A percentile compares a stretch with the other conserved stretches of the same genome.
Evolutionary conservation across 53 echinoderm and acorn worm species (phyloP).

Genomic region (Holothuria leucospilota): DNA sequence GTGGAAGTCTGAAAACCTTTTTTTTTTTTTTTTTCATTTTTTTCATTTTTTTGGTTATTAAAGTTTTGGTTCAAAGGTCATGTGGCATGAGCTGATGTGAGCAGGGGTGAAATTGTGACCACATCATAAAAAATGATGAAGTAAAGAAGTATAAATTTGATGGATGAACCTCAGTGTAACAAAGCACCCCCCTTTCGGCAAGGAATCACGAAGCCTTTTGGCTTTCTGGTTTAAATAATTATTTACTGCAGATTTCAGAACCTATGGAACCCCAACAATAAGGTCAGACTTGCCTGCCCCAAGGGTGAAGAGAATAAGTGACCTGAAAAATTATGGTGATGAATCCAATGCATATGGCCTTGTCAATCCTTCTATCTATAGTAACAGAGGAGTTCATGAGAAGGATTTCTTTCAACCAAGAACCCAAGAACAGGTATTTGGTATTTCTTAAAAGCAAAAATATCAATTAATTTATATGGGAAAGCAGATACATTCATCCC

Average conservation of each 20-base stretch:
- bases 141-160: too few relatives aligned
- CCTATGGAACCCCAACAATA: constrained; percentile 90
- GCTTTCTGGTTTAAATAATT: too few relatives aligned
- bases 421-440: constrained; percentile 78
- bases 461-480: neutral
- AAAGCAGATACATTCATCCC: neutral
- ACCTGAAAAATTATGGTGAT: constrained; percentile 93
- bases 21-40: too few relatives aligned
- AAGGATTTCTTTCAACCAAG: constrained; percentile 96
- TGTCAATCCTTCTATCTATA: constrained; percentile 93
- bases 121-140: too few relatives aligned
- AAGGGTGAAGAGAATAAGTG: constrained; percentile 86
- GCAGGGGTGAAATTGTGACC: too few relatives aligned
- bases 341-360: constrained; percentile 91
- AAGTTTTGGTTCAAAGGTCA: too few relatives aligned
- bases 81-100: too few relatives aligned
- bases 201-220: too few relatives aligned
- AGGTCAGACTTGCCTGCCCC: constrained; percentile 89
- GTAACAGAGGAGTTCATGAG: constrained; percentile 93
- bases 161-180: too few relatives aligned
- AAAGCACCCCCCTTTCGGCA: too few relatives aligned
- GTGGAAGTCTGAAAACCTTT: too few relatives aligned
- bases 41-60: too few relatives aligned
- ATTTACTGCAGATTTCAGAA: constrained; percentile 71
- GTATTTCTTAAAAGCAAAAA: neutral